These are phyloP conservation scores for Synergus laeviventris DNA, from an alignment of 2,888 invertebrate species.

Conservation along the genomic window DNA sequence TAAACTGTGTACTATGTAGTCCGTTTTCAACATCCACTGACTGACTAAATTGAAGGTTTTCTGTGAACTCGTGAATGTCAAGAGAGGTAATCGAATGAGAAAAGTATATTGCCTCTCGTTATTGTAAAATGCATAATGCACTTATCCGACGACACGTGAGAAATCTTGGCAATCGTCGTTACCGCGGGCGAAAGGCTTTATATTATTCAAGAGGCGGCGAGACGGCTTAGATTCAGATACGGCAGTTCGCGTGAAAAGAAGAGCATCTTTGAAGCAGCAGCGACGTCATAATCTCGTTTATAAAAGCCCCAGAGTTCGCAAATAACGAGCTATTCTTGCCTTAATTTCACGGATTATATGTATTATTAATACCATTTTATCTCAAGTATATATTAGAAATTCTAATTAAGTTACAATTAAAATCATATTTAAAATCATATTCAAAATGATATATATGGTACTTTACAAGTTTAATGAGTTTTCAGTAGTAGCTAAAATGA, in stretches of 20 bases:
- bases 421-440: neutral
- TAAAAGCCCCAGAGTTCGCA: conserved; percentile 11
- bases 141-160: conserved; percentile 39
- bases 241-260: conserved; percentile 38
- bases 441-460: no score
- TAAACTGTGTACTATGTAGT: conserved; percentile 34
- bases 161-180: conserved; percentile 39
- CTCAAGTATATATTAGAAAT: conserved; percentile 9
- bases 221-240: conserved; percentile 39
- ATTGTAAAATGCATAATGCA: conserved; percentile 40
- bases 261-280: conserved; percentile 36
- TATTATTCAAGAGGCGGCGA: conserved; percentile 40
- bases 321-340: conserved; percentile 27
- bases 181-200: conserved; percentile 37
- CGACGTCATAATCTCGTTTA: conserved; percentile 35
- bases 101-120: conserved; percentile 38
- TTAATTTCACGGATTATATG: conserved; percentile 19
- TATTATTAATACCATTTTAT: conserved; percentile 15
- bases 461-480: no score
- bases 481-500: no score
- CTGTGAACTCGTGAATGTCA: conserved; percentile 40
- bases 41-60: conserved; percentile 39
- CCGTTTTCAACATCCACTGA: conserved; percentile 16
- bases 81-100: conserved; percentile 39
- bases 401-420: neutral